Conservation (phyloP, 2,888 invertebrate genomes). For the Tipula lateralis region DNA sequence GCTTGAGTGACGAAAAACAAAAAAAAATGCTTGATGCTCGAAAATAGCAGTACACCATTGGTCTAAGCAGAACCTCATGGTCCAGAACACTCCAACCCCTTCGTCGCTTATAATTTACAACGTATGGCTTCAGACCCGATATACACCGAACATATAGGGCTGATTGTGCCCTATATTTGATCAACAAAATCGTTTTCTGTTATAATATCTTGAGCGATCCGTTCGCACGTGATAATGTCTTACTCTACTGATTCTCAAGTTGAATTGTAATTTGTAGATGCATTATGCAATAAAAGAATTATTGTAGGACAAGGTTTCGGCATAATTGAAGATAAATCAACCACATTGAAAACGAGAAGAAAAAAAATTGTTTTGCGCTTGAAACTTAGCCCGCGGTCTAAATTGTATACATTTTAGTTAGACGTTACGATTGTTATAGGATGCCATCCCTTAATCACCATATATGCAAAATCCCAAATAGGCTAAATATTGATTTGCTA, state of each 20-base stretch:
- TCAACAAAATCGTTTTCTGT: too few species aligned
- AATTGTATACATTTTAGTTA: background rate
- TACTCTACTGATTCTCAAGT: background rate
- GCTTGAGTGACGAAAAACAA: too few species aligned
- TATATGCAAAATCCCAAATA: background rate
- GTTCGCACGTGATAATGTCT: background rate
- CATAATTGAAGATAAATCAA: background rate
- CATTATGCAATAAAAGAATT: background rate
- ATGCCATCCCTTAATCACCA: background rate
- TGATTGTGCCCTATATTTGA: too few species aligned
- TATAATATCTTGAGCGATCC: too few species aligned
- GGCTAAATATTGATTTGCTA: background rate
- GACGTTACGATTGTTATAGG: background rate
- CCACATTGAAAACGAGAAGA: background rate
- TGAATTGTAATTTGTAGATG: background rate
- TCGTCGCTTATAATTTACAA: too few species aligned
- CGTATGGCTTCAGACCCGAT: too few species aligned
- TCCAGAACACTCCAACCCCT: too few species aligned
- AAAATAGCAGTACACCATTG: too few species aligned
- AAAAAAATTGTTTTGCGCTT: background rate
- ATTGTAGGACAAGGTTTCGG: background rate
- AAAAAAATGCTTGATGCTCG: too few species aligned
- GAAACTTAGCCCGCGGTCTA: background rate
- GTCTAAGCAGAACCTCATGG: too few species aligned
- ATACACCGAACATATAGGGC: too few species aligned